phyloP scores from a whole-genome alignment of 2,888 invertebrate species.

The Cheilosia scutellata region DNA sequence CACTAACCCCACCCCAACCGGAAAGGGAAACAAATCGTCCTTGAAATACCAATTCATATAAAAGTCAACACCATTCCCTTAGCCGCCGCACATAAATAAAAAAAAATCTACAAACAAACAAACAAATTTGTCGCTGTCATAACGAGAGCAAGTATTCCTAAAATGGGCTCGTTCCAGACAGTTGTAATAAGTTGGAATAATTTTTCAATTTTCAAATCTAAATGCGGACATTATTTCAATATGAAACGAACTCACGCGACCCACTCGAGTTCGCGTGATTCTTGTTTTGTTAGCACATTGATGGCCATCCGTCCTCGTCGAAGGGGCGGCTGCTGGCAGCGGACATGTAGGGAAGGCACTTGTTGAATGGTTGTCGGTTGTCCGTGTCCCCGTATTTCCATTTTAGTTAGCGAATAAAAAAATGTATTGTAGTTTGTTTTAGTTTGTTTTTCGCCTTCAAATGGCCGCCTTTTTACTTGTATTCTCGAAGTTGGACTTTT shows the following conservation, averaged over 20 bases:
- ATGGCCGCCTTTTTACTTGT: constrained; percentile 44
- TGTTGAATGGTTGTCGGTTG: constrained; percentile 54
- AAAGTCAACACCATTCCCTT: constrained; percentile 23
- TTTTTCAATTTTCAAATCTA: constrained; percentile 60
- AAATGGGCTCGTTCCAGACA: constrained; percentile 54
- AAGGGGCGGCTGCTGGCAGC: neutral
- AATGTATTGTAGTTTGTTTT: constrained; percentile 44
- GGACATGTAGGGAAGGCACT: constrained; percentile 66
- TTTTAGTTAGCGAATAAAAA: constrained; percentile 32
- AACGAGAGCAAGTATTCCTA: constrained; percentile 42
- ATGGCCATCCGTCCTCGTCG: constrained; percentile 43
- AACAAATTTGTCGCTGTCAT: constrained; percentile 24
- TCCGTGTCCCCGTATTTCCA: constrained; percentile 59
- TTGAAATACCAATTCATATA: constrained; percentile 35
- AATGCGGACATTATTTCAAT: constrained; percentile 69
- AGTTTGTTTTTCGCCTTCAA: constrained; percentile 55
- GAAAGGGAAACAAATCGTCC: constrained; percentile 47
- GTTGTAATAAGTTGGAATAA: constrained; percentile 53
- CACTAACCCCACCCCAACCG: neutral
- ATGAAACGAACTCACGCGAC: constrained; percentile 68
- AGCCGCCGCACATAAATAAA: constrained; percentile 53
- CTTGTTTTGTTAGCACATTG: constrained; percentile 33
- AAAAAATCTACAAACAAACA: constrained; percentile 26
- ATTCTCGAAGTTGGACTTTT: constrained; percentile 24
- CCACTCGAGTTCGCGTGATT: constrained; percentile 55